Base-by-base conservation (phyloP, 2,797 vertebrate genomes). In the Discoglossus pictus region DNA sequence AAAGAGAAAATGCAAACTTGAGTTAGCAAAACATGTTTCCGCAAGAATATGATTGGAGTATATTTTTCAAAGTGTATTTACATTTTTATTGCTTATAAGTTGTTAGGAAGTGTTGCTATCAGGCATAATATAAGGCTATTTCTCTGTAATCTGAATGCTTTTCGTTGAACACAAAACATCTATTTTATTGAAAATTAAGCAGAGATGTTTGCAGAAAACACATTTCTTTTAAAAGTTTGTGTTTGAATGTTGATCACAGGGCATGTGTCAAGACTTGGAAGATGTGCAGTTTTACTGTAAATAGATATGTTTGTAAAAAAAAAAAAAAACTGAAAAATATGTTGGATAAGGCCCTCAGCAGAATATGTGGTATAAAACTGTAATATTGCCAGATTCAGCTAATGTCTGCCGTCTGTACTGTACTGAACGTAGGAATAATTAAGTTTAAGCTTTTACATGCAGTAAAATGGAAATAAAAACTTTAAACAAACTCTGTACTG, bases 81-180 rank as follows among this genome's bases (percentile, higher is more conserved):
- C 68, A 71, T 71, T 71, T 64, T 71, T 71, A 71, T 71, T 64
- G 68, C 60, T 43, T 71, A 61, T 71, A 71, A 71, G 68, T 63
- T 64, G 68, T 50, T 71, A 56, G 40, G 43, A 56, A 50, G 43
- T 71, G 68, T 51, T 63, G 10, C 35, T 58, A 63, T 63, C 68
- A 50, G n/a, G 60, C 24, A 42, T 63, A 64, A 63, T 64, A 64
- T 71, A 64, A 23, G 24, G 15, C 51, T 50, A 23, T 36, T 42
- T 40, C 43, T 54, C 10, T 51, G 53, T 58, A 11, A 71, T 70
- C 61, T 44, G 24, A 40, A 48, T 17, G 16, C 21, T 24, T 35
- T 42, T 63, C 43, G 51, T 56, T 25, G 68, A 31, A 40, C 23
- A n/a, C 23, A 18, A 17, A 27, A 35, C 51, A 31, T 31, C 43